A percentile compares a stretch with the other conserved stretches of the same genome.
phyloP scores from a whole-genome alignment of 2,888 invertebrate genomes.

The Ophion ventricosus region DNA sequence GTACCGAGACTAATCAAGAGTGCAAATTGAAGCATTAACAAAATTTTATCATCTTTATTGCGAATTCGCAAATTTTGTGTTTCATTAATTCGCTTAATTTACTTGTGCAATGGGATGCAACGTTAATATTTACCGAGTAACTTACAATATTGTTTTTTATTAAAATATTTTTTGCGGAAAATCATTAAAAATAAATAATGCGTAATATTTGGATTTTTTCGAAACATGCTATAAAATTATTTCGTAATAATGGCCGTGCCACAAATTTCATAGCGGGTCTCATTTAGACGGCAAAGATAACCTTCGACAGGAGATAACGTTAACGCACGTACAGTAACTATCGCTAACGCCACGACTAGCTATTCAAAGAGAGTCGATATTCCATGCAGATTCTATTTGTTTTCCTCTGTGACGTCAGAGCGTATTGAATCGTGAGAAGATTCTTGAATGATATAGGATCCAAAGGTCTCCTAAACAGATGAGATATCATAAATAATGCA shows the following conservation, averaged over 20 bases:
- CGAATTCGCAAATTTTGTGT: no score
- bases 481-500: conserved; percentile 5
- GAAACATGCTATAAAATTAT: background rate
- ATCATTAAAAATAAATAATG: no score
- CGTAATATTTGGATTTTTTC: no score
- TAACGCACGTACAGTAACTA: background rate
- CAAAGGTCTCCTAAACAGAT: conserved; percentile 14
- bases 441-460: conserved; percentile 13
- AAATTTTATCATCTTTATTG: no score
- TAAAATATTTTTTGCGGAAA: no score
- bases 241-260: background rate
- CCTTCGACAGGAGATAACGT: conserved; percentile 14
- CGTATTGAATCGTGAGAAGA: conserved; percentile 9
- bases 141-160: no score
- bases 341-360: background rate
- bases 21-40: no score
- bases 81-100: no score
- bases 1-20: no score
- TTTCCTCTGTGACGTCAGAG: conserved; percentile 17
- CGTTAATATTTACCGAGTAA: no score
- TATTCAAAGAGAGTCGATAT: conserved; percentile 45
- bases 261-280: background rate
- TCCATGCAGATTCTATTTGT: conserved; percentile 31
- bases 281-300: background rate
- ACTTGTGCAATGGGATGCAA: no score